Evolutionary conservation across 1,140 invertebrate species (phyloP).

Genomic region (Drosophila parvula): DNA sequence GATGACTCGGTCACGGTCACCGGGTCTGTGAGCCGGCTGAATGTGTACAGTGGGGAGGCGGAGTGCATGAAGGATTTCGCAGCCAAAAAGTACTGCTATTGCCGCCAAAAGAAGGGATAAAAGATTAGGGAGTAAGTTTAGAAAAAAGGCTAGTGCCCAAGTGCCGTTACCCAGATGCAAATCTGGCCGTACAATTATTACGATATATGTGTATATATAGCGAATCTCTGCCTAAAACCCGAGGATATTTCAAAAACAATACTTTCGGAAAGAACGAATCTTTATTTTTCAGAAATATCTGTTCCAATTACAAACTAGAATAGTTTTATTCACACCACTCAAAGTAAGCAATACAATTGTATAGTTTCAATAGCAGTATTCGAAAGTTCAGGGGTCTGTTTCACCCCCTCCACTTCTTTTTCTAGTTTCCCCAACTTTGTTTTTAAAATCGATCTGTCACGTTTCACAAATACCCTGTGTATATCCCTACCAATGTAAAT

Average conservation of each 20-base stretch:
- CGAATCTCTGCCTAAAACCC: conserved; percentile 4
- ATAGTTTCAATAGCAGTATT: not conserved
- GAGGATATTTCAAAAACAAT: not conserved
- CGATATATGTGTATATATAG: conserved; percentile 11
- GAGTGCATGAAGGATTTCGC: conserved; percentile 85
- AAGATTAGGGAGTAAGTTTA: conserved; percentile 1
- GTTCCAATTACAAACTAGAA: no score
- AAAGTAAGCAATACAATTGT: not conserved
- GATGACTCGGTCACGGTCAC: conserved; percentile 58
- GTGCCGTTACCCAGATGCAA: conserved; percentile 43
- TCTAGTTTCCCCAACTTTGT: not conserved
- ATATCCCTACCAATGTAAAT: conserved; percentile 15
- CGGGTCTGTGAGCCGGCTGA: conserved; percentile 87
- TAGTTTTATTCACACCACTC: not conserved
- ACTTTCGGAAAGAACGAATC: not conserved
- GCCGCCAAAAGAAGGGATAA: conserved; percentile 66
- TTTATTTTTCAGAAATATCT: no score
- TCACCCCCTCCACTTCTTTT: no score
- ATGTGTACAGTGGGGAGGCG: conserved; percentile 86
- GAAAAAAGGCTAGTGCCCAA: conserved; percentile 54
- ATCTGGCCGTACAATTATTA: conserved; percentile 22
- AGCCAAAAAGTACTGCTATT: conserved; percentile 86
- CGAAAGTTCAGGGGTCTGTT: not conserved
- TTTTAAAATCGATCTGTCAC: not conserved
- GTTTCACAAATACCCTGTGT: not conserved